Percentiles rank a stretch among this genome's conserved stretches.
Conservation (phyloP, 1,140 invertebrate species). For the Oryzaephilus surinamensis region DNA sequence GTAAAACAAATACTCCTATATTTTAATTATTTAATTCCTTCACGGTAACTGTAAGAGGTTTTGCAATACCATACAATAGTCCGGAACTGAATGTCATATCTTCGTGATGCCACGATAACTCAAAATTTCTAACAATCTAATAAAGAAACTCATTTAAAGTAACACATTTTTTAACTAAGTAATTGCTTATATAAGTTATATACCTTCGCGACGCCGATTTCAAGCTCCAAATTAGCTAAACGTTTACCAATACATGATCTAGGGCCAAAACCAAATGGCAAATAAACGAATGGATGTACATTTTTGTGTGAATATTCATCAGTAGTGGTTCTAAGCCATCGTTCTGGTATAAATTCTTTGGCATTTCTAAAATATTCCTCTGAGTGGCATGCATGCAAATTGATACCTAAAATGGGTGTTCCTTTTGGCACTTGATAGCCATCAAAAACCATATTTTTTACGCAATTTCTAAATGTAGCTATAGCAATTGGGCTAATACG, state of each 20-base stretch:
- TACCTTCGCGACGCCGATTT: constrained; percentile 47
- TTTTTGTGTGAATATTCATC: constrained; percentile 20
- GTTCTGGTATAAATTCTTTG: constrained; percentile 25
- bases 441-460: constrained; percentile 43
- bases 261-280: constrained; percentile 29
- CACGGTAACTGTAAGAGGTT: constrained; percentile 1
- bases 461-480: constrained; percentile 39
- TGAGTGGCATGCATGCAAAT: constrained; percentile 10
- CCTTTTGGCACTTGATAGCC: constrained; percentile 51
- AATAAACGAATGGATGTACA: constrained; percentile 23
- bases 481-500: constrained; percentile 43
- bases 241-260: constrained; percentile 45
- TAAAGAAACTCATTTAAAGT: too few relatives aligned
- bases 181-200: constrained; percentile 3
- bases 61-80: constrained; percentile 1
- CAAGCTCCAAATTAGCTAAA: constrained; percentile 61
- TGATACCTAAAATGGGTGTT: constrained; percentile 12
- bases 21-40: background rate
- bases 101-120: constrained; percentile 5
- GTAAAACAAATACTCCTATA: too few relatives aligned
- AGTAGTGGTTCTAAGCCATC: constrained; percentile 20
- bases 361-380: constrained; percentile 21
- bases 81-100: constrained; percentile 2
- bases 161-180: background rate
- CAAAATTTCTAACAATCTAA: constrained; percentile 6